Base-by-base conservation (phyloP, 2,797 vertebrate genomes). In the Gobionotothen gibberifrons region DNA sequence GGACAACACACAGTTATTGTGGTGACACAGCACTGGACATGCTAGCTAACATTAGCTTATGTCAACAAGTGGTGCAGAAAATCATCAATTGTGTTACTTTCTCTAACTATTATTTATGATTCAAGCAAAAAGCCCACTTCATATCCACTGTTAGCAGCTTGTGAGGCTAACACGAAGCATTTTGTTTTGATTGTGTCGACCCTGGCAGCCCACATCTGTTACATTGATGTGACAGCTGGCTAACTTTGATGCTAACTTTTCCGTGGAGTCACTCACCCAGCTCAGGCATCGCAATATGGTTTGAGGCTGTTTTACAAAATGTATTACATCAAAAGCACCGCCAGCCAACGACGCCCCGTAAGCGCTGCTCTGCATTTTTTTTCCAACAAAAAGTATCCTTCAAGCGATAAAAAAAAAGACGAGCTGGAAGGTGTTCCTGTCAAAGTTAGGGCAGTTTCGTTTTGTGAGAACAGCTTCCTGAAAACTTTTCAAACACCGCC, bases 331-430 rank as follows among this genome's bases (percentile, higher is more conserved):
- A 42, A 95, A 95, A 22, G 90, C 61, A 1, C 94, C 93, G 0
- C 95, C 95, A 17, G 95, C 92, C 84, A 95, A 48, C 46, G 94
- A 92, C 29, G 93, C 93, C 4, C 95, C 95, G 47, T 94, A 95
- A 36, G 92, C 94, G 5, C 86, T 88, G 66, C 85, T 46, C 75
- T 94, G 90, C 94, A 95, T 95, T 43, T 78, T 81, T 16, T 54
- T 21, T 13, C 17, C 8, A 1, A 2, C 16, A 8, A 32, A 61
- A 10, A 15, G 17, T 0, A 12, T 1, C 13, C 4, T n/a, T 5
- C 13, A 2, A 14, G 4, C 32, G 7, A 8, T 1, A 6, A 21
- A 43, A 42, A 42, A 39, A 42, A 42, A 39, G 44, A 43, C 2
- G 16, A 52, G 6, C n/a, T 17, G 36, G 4, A 15, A 40, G 56